Evolutionary conservation across 2,888 invertebrate species (phyloP).

Genomic region (Cistogaster globosa): DNA sequence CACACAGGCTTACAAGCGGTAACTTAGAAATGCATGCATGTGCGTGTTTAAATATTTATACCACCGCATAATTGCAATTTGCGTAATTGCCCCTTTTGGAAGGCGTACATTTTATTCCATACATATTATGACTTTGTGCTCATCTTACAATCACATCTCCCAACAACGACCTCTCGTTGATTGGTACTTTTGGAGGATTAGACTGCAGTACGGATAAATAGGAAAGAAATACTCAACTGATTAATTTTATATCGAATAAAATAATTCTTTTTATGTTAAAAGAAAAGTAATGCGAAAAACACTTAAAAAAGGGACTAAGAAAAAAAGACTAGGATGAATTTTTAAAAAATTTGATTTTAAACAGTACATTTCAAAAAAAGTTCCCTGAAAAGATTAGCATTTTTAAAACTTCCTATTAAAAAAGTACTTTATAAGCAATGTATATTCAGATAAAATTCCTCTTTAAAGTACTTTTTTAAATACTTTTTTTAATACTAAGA

Average conservation of each 20-base stretch:
- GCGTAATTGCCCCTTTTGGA: constrained; percentile 71
- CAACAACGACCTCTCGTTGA: neutral
- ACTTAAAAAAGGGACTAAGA: neutral
- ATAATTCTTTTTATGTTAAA: neutral
- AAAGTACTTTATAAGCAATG: no score
- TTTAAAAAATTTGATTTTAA: no score
- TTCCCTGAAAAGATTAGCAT: no score
- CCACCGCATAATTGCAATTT: constrained; percentile 72
- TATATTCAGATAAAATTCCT: no score
- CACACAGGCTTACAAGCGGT: neutral
- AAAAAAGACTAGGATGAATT: no score
- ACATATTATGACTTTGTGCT: constrained; percentile 1
- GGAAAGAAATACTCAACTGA: neutral
- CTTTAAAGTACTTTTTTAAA: no score
- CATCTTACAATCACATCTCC: constrained; percentile 14
- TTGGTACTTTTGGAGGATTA: neutral
- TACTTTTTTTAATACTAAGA: no score
- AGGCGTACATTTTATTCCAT: constrained; percentile 49
- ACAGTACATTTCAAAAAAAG: no score
- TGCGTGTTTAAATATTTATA: constrained; percentile 70
- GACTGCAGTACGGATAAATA: no score
- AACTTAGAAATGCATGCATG: constrained; percentile 49
- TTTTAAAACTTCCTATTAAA: no score
- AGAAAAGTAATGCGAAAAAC: neutral
- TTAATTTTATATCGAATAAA: neutral